Base-by-base conservation (phyloP, 35 echinoderm and acorn worm species). In the Eucidaris tribuloides region DNA sequence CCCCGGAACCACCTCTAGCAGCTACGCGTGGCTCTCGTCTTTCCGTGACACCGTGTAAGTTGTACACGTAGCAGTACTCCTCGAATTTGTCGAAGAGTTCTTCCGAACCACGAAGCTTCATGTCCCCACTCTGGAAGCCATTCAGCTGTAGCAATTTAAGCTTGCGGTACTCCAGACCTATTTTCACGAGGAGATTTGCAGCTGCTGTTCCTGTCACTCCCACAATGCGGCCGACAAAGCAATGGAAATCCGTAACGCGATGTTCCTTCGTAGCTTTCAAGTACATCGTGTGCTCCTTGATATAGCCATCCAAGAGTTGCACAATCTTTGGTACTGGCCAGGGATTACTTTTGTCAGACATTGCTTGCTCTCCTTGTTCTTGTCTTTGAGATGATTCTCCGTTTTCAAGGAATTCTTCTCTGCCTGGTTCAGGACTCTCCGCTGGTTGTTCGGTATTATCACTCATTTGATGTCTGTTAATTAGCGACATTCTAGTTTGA, bases 251-350 rank as follows among this genome's bases (percentile, higher is more conserved):
- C 0, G 41, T 74, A 40, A 44, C 44, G 35, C 44, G 68, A 22
- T 40, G 33, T 24, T 74, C 68, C 68, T 35, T 38, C 68, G 38
- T 74, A 9, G 68, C 68, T 23, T 38, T 74, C 14, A 42, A 19
- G 68, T 74, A 74, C 35, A 44, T 40, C 14, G 68, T 33, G 30
- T 74, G 20, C 38, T 74, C 68, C 11, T 74, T 74, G 68, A 74
- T 74, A 4, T 74, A 74, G 15, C 38, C 37, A 40, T 74, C 68
- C 15, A 74, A 40, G 20, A 74, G 28, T n/a, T 19, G 14, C 34
- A 41, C 24, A 22, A 74, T 74, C 9, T 32, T 27, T 17, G 29
- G 24, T 36, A 42, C 68, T 4, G 68, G 68, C 68, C 34, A 41
- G 68, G 68, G n/a, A n/a, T n/a, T n/a, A n/a, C n/a, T n/a, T n/a